Conservation (phyloP, 2,888 invertebrate species). For the Trichopria drosophilae region DNA sequence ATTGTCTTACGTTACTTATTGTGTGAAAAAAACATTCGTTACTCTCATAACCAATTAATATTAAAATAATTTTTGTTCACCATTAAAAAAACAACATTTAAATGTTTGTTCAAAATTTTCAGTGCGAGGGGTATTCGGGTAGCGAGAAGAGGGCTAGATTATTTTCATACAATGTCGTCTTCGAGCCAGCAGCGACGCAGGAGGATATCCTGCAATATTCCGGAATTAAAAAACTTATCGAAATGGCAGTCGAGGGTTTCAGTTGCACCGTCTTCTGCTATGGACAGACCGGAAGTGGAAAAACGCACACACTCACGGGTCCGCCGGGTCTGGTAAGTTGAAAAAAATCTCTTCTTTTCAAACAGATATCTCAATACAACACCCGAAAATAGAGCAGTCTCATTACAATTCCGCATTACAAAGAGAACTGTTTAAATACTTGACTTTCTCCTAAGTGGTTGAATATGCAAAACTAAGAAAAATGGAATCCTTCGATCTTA, state of each 20-base stretch:
- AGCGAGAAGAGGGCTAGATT: slow-evolving; percentile 75
- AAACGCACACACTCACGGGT: slow-evolving; percentile 93
- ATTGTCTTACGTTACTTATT: too few species aligned
- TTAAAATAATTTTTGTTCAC: too few species aligned
- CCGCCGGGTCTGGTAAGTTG: slow-evolving; percentile 82
- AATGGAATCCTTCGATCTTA: too few species aligned
- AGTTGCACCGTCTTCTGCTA: slow-evolving; percentile 94
- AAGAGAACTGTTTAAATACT: too few species aligned
- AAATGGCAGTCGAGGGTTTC: slow-evolving; percentile 94
- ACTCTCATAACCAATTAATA: too few species aligned
- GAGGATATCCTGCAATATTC: slow-evolving; percentile 87
- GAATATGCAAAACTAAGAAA: too few species aligned
- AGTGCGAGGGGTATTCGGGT: slow-evolving; percentile 46
- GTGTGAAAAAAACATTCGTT: too few species aligned
- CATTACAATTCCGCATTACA: too few species aligned
- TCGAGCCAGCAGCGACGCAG: slow-evolving; percentile 85
- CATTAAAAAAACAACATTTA: slow-evolving; percentile 15
- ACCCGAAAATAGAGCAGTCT: too few species aligned
- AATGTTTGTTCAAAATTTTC: slow-evolving; percentile 20
- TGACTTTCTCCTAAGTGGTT: too few species aligned
- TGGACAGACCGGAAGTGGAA: slow-evolving; percentile 95
- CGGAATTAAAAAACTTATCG: slow-evolving; percentile 85
- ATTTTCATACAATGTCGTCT: slow-evolving; percentile 94
- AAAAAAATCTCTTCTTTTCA: too few species aligned
- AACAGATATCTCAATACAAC: background rate